These are phyloP conservation scores for Thera obeliscata DNA, from an alignment of 2,888 invertebrate species.

Conservation along the genomic window DNA sequence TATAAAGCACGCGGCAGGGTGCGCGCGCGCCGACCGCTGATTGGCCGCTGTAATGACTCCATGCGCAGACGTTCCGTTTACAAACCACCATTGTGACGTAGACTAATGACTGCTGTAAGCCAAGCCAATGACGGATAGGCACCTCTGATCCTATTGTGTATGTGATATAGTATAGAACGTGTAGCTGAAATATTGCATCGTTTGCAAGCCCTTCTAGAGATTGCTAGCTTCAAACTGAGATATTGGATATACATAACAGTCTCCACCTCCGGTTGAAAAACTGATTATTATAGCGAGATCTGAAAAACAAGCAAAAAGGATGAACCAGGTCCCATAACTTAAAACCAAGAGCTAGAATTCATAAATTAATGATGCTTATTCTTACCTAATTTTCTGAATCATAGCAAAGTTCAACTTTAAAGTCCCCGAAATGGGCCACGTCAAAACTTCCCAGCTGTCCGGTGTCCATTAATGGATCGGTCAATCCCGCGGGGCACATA, in stretches of 20 bases:
- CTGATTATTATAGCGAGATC: too few relatives aligned
- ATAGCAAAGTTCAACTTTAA: slow-evolving; percentile 12
- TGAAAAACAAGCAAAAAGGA: too few relatives aligned
- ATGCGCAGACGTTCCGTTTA: slow-evolving; percentile 65
- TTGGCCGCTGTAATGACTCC: slow-evolving; percentile 73
- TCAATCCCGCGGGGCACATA: slow-evolving; percentile 60
- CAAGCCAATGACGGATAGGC: slow-evolving; percentile 81
- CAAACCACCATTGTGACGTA: slow-evolving; percentile 64
- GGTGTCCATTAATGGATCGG: slow-evolving; percentile 53
- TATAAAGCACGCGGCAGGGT: slow-evolving; percentile 80
- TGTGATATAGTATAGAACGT: slow-evolving; percentile 58
- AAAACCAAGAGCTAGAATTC: neutral
- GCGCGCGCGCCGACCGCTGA: slow-evolving; percentile 71
- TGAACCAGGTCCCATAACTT: too few relatives aligned
- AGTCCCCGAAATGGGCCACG: slow-evolving; percentile 29
- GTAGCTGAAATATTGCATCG: slow-evolving; percentile 54
- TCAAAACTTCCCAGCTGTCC: slow-evolving; percentile 47
- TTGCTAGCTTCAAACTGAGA: slow-evolving; percentile 45
- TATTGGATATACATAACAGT: slow-evolving; percentile 36
- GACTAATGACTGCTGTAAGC: slow-evolving; percentile 72
- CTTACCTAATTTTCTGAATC: neutral
- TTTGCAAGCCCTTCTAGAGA: slow-evolving; percentile 51
- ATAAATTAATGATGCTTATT: neutral
- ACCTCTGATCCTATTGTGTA: slow-evolving; percentile 78
- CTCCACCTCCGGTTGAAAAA: slow-evolving; percentile 17